These are phyloP conservation scores for Eolophus roseicapilla DNA, from an alignment of 2,113 vertebrate species.

Conservation along the genomic window DNA sequence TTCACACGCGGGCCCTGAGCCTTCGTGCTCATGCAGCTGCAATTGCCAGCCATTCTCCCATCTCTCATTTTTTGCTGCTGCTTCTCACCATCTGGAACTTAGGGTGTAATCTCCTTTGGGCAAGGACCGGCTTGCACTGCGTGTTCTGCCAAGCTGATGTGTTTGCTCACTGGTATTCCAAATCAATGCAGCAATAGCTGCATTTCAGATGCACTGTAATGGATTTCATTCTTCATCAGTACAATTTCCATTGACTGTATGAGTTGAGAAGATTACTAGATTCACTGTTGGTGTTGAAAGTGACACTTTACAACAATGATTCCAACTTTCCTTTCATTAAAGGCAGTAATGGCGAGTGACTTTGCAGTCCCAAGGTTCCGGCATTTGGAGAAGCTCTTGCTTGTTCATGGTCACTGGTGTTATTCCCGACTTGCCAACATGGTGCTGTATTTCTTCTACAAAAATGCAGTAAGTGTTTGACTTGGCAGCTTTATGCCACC, in stretches of 20 bases:
- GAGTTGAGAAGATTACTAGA: not conserved
- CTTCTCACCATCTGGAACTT: not conserved
- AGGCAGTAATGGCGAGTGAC: conserved; percentile 99
- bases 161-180: not conserved
- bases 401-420: conserved; percentile 98
- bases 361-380: conserved; percentile 92
- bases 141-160: fast-evolving
- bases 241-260: not conserved
- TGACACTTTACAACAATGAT: not conserved
- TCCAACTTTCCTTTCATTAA: conserved; percentile 25
- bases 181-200: not conserved
- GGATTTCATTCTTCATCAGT: not conserved
- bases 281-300: not conserved
- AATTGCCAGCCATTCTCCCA: not conserved
- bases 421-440: conserved; percentile 96
- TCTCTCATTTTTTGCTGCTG: not conserved
- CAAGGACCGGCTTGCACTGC: fast-evolving
- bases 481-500: conserved; percentile 24
- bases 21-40: not conserved
- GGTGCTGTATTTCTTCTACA: conserved; percentile 99
- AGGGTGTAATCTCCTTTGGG: not conserved
- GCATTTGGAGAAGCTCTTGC: conserved; percentile 90
- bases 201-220: not conserved
- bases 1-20: not conserved
- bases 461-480: conserved; percentile 89